Percentiles rank a stretch among this genome's conserved stretches.
These are phyloP conservation scores for Aeoliscus strigatus DNA, from an alignment of 2,797 vertebrate genomes.

Conservation along the genomic window DNA sequence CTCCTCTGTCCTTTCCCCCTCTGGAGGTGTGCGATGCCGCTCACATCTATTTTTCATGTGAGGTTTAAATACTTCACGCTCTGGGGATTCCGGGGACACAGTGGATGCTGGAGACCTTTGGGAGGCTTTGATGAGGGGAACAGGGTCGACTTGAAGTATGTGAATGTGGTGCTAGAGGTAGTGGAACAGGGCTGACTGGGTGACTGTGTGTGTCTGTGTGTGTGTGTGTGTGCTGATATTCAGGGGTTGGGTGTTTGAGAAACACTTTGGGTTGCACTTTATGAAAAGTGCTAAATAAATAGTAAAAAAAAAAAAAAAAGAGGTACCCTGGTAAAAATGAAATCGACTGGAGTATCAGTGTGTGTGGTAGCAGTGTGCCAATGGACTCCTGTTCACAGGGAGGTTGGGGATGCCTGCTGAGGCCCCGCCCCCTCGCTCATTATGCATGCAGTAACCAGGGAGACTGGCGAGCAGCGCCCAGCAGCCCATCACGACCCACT, in stretches of 20 bases:
- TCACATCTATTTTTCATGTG: conserved; percentile 57
- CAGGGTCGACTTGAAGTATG: background rate
- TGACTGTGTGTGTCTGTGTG: too few relatives aligned
- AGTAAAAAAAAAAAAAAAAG: too few relatives aligned
- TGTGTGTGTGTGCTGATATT: too few relatives aligned
- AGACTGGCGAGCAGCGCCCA: conserved; percentile 54
- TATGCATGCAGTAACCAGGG: conserved; percentile 69
- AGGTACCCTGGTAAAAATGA: conserved; percentile 11
- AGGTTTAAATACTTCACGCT: conserved; percentile 32
- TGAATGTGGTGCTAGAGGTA: background rate
- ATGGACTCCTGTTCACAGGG: conserved; percentile 20
- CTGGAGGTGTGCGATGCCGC: conserved; percentile 28
- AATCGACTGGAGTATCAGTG: conserved; percentile 2
- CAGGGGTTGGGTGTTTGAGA: too few relatives aligned
- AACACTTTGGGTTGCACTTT: too few relatives aligned
- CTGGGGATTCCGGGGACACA: conserved; percentile 9
- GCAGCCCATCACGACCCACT: conserved; percentile 64
- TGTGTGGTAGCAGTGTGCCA: conserved; percentile 22
- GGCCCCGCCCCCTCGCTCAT: conserved; percentile 46
- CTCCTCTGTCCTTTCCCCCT: conserved; percentile 46
- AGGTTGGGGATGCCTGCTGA: conserved; percentile 59
- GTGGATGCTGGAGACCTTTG: conserved; percentile 37
- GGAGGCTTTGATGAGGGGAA: conserved; percentile 43
- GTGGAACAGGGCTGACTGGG: too few relatives aligned
- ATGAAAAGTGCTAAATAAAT: too few relatives aligned